These are phyloP conservation scores for Schlechtendalia chinensis DNA, from an alignment of 1,140 invertebrate species.

Conservation along the genomic window DNA sequence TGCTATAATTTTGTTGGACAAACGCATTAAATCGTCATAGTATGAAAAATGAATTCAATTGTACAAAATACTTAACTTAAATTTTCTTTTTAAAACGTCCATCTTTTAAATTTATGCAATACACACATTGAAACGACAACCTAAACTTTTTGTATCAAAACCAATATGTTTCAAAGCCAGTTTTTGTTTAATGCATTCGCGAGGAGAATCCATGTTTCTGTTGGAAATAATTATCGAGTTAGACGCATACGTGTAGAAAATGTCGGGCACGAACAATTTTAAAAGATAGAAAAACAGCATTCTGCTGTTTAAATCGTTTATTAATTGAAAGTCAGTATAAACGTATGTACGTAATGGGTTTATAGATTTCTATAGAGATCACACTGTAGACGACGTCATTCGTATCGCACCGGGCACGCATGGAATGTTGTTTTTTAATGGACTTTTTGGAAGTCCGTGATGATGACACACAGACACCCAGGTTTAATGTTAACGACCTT, in stretches of 20 bases:
- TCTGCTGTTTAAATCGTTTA: neutral
- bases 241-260: too few species aligned
- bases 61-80: too few species aligned
- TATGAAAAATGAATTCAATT: too few species aligned
- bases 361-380: slow-evolving; percentile 20
- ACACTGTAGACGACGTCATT: neutral
- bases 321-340: neutral
- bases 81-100: too few species aligned
- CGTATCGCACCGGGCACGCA: neutral
- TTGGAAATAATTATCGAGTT: too few species aligned
- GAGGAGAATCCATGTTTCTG: too few species aligned
- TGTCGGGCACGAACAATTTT: too few species aligned
- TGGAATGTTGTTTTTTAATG: slow-evolving; percentile 48
- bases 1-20: too few species aligned
- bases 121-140: neutral
- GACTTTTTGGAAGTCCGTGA: slow-evolving; percentile 17
- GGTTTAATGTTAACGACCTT: slow-evolving; percentile 20
- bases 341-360: neutral
- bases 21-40: too few species aligned
- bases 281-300: neutral
- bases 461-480: slow-evolving; percentile 2
- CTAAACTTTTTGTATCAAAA: neutral
- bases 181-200: neutral
- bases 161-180: slow-evolving; percentile 9
- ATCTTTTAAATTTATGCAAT: too few species aligned